Base-by-base conservation (phyloP, 2,888 invertebrate genomes). In the Pyrochroa serraticornis region DNA sequence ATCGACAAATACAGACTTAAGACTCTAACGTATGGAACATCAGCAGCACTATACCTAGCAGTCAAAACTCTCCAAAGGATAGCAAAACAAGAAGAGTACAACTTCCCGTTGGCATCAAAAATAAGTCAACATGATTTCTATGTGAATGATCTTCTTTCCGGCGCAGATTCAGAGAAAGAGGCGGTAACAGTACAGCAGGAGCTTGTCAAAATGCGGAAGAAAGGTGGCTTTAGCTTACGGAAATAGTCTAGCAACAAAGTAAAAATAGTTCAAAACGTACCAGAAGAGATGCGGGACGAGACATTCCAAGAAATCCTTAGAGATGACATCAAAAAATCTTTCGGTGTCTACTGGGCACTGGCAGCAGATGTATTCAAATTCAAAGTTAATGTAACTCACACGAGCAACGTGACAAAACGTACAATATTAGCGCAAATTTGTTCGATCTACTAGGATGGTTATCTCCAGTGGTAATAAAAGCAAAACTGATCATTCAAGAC, bases 121-220 rank as follows among this genome's bases (percentile, higher is more conserved):
- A 14, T 39, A 13, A 39, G 10, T 39, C 13, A 13, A 6, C 41
- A 12, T 39, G 57, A 62, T 33, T 61, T 66, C 43, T 66, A 66
- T 34, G 55, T 66, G 3, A 65, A 65, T 10, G 59, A 66, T 45
- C 9, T 65, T 3, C 39, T 66, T 2, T 57, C 54, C 5, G 44
- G 53, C 7, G 31, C 35, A 7, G 53, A 63, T 34, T 22, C 48
- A 3, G 9, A 34, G 36, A 38, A 60, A 36, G 41, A 52, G 12
- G 60, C 55, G 2, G 12, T 13, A 6, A 30, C 39, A 7, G 9
- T 64, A 33, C 33, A 34, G 12, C 22, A 54, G 8, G 43, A 44
- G 6, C 37, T 64, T 3, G 9, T 52, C 6, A 9, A 47, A 32
- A 35, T 48, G 44, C 47, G 62, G 6, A 8, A 36, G 14, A 50